Percentiles rank a stretch among this genome's conserved stretches.
Evolutionary conservation across 2,797 vertebrate species (phyloP).

Genomic region (Cetoscarus ocellatus): DNA sequence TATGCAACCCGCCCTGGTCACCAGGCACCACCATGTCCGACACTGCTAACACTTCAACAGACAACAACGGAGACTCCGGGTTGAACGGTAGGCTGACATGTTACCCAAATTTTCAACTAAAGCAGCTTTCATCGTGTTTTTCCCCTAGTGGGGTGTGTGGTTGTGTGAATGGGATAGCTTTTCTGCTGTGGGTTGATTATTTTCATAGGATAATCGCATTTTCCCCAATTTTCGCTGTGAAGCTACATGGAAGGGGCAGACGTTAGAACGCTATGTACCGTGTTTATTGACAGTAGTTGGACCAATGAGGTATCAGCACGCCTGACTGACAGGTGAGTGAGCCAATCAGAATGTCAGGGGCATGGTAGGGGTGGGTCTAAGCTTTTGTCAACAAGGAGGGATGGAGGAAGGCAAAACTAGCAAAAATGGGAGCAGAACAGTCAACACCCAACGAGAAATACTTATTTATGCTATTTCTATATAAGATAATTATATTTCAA

Average conservation of each 20-base stretch:
- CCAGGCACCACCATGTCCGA: slow-evolving; percentile 79
- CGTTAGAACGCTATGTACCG: slow-evolving; percentile 50
- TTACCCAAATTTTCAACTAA: accelerated
- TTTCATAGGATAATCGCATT: not conserved
- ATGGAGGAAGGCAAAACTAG: slow-evolving; percentile 50
- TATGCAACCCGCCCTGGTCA: slow-evolving; percentile 60
- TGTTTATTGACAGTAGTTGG: slow-evolving; percentile 59
- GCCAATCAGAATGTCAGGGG: slow-evolving; percentile 56
- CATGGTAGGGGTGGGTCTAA: slow-evolving; percentile 43
- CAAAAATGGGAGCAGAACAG: slow-evolving; percentile 30
- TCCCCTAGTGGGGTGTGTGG: accelerated
- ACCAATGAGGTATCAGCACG: slow-evolving; percentile 53
- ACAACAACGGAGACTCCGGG: slow-evolving; percentile 82
- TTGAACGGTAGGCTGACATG: slow-evolving; percentile 82
- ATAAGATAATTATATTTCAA: not conserved
- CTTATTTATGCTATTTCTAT: not conserved
- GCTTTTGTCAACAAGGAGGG: slow-evolving; percentile 79
- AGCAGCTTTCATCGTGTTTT: slow-evolving; percentile 14
- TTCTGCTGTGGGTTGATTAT: not conserved
- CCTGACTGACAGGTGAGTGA: slow-evolving; percentile 29
- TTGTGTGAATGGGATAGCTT: not conserved
- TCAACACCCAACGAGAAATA: not conserved
- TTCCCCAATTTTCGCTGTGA: not conserved
- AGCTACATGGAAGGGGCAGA: slow-evolving; percentile 32
- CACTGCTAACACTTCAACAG: slow-evolving; percentile 72